Evolutionary conservation across 2,888 invertebrate genomes (phyloP).

Genomic region (Rhingia campestris): DNA sequence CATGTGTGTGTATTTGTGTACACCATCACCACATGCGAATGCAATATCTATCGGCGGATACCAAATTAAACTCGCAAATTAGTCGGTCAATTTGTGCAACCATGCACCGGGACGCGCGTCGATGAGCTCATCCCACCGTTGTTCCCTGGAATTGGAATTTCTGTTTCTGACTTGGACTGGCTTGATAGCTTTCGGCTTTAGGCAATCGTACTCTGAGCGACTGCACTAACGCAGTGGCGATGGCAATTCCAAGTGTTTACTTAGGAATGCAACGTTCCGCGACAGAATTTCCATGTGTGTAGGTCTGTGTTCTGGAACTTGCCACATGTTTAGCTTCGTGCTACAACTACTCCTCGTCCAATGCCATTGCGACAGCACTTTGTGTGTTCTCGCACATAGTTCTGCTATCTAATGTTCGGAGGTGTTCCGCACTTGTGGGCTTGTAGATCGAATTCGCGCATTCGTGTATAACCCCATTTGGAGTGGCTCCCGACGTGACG

Average conservation of each 20-base stretch:
- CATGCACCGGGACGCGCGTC: constrained; percentile 36
- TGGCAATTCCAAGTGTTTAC: constrained; percentile 44
- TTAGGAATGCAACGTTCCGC: constrained; percentile 22
- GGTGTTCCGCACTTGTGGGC: constrained; percentile 34
- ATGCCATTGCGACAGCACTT: background rate
- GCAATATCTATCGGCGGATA: constrained; percentile 47
- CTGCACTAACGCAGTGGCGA: constrained; percentile 34
- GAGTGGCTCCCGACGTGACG: constrained; percentile 13
- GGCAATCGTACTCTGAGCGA: constrained; percentile 1
- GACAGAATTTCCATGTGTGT: background rate
- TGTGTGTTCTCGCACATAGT: background rate
- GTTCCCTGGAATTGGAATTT: constrained; percentile 48
- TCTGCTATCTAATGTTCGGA: background rate
- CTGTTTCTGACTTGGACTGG: constrained; percentile 14
- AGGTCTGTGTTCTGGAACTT: constrained; percentile 35
- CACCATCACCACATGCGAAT: constrained; percentile 9
- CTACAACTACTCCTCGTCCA: background rate
- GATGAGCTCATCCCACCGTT: constrained; percentile 60
- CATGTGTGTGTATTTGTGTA: constrained; percentile 4
- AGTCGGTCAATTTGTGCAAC: constrained; percentile 67
- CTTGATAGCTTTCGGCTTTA: background rate
- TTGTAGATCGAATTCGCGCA: constrained; percentile 28
- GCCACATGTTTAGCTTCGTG: constrained; percentile 12
- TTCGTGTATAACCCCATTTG: constrained; percentile 18
- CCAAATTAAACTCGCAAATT: constrained; percentile 63